These are phyloP conservation scores for Aviceda cuculoides DNA, from an alignment of 2,797 vertebrate genomes.

Conservation along the genomic window DNA sequence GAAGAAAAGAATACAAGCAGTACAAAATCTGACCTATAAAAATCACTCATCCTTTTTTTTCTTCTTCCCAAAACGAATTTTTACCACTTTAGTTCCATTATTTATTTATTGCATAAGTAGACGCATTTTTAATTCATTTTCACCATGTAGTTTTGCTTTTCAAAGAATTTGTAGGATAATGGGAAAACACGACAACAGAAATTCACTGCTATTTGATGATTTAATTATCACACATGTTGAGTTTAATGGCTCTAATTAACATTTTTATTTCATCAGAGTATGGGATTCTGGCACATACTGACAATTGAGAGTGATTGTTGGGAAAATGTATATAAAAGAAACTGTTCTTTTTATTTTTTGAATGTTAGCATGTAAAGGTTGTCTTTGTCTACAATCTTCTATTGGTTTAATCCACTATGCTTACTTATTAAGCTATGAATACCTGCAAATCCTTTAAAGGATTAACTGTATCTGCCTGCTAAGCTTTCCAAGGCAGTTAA, in stretches of 20 bases:
- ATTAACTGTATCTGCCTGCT: conserved; percentile 53
- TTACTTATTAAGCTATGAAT: conserved; percentile 60
- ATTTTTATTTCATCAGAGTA: neutral
- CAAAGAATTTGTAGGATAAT: neutral
- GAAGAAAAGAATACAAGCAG: neutral
- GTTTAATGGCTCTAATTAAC: neutral
- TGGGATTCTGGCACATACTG: neutral
- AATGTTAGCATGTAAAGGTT: neutral
- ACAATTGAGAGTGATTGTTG: neutral
- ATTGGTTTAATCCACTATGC: conserved; percentile 12
- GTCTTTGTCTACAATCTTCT: conserved; percentile 16
- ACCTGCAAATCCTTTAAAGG: conserved; percentile 53
- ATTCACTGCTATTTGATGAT: neutral
- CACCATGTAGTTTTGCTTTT: neutral
- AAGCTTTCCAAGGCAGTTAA: conserved; percentile 54
- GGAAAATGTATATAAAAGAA: neutral
- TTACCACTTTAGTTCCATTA: neutral
- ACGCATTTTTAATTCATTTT: neutral
- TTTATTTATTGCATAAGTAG: neutral
- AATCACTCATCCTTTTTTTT: neutral
- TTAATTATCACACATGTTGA: neutral
- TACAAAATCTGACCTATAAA: neutral
- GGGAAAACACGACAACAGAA: neutral
- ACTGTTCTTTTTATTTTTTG: neutral
- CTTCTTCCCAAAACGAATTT: neutral